A percentile compares a stretch with the other conserved stretches of the same genome.
Conservation (phyloP, 2,797 vertebrate genomes). For the Ficedula albicollis region DNA sequence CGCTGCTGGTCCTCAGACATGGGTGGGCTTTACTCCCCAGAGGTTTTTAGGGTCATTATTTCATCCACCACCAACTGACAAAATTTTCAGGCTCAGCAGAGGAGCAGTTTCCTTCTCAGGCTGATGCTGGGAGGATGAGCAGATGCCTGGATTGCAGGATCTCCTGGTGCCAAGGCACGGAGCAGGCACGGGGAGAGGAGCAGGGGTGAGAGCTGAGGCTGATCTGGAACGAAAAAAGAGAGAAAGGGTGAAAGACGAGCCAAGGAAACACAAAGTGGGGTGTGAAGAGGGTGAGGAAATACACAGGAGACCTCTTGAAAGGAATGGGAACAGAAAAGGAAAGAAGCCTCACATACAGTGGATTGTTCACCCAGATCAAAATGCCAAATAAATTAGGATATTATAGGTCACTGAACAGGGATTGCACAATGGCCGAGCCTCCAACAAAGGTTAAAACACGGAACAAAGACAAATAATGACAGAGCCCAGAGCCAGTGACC, state of each 20-base stretch:
- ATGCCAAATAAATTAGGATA: constrained; percentile 48
- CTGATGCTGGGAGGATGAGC: not conserved
- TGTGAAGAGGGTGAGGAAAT: not conserved
- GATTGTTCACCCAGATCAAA: constrained; percentile 21
- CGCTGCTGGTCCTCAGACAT: not conserved
- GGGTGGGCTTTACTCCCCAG: not conserved
- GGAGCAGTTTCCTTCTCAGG: not conserved
- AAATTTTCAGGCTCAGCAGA: not conserved
- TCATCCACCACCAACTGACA: not conserved
- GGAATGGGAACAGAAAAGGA: not conserved
- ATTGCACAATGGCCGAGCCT: constrained; percentile 33
- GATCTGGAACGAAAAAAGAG: not conserved
- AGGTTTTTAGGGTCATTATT: not conserved
- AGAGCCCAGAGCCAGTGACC: constrained; percentile 58
- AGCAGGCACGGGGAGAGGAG: not conserved
- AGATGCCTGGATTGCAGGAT: not conserved
- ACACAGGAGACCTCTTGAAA: not conserved
- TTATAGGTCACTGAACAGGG: constrained; percentile 53
- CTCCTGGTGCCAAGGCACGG: not conserved
- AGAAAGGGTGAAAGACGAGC: not conserved
- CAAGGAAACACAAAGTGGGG: not conserved
- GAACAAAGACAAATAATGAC: constrained; percentile 63
- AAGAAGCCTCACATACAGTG: not conserved
- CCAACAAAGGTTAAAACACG: constrained; percentile 64
- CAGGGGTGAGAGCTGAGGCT: not conserved